Conservation (phyloP, 2,113 vertebrate species). For the Xiphophorus hellerii region DNA sequence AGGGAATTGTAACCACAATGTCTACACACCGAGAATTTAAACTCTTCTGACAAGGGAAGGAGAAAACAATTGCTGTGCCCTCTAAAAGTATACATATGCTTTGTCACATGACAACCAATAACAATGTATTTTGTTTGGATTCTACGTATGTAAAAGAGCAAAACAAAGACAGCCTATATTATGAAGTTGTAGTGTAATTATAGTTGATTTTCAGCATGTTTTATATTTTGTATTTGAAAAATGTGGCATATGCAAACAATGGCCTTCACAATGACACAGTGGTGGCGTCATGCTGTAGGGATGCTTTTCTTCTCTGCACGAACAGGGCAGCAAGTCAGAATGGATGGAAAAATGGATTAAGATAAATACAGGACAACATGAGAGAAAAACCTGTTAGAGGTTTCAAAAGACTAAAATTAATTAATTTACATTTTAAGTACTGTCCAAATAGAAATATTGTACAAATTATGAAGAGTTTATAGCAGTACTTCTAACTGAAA, state of each 20-base stretch:
- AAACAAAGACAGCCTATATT: not conserved
- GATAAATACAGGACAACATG: too few relatives aligned
- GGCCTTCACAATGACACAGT: not conserved
- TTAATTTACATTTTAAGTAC: too few relatives aligned
- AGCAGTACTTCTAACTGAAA: not conserved
- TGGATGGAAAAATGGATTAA: too few relatives aligned
- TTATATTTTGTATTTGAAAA: not conserved
- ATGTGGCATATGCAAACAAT: not conserved
- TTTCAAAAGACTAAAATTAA: too few relatives aligned
- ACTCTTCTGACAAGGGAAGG: constrained; percentile 61
- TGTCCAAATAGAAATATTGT: too few relatives aligned
- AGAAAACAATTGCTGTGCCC: constrained; percentile 11
- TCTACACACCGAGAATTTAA: constrained; percentile 53
- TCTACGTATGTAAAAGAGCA: not conserved
- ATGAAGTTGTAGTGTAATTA: not conserved
- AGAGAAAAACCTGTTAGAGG: too few relatives aligned
- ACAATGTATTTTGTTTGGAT: not conserved
- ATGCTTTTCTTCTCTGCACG: too few relatives aligned
- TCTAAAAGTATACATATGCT: not conserved
- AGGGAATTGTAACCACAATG: constrained; percentile 49
- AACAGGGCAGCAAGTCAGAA: too few relatives aligned
- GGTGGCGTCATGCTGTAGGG: too few relatives aligned
- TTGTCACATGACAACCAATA: not conserved
- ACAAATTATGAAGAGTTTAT: too few relatives aligned
- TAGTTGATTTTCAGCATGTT: not conserved